Evolutionary conservation across 2,797 vertebrate genomes (phyloP), one percentile per base, ranked within the genome.

Genomic region (Tadarida brasiliensis): DNA sequence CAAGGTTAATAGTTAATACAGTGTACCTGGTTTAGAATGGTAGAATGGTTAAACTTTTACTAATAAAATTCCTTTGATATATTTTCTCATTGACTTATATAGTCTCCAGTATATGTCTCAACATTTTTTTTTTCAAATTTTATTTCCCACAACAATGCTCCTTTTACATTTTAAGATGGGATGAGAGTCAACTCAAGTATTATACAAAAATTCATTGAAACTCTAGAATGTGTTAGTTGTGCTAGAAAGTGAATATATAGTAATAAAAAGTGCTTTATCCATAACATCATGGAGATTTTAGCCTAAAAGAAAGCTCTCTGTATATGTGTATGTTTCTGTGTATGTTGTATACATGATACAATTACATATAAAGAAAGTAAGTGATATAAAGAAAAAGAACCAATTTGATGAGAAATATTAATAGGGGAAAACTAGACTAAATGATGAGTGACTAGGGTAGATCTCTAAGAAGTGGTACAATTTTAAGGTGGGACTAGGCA

Each of bases 101-200:
- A 61, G 35, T 85, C 19, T 86, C 16, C 16, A 61, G 80, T 47
- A 39, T 70, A 16, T 68, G 10, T 68, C 6, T 22, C 16, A 9
- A 78, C 3, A 74, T 59, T 70, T 89, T 87, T 9, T 22, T 83
- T 84, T 78, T 86, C 20, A 44, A 67, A 33, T 76, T 89, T 93
- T 89, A 67, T 73, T 94, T 93, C 12, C 19, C 15, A 47, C 8
- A 22, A n/a, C 39, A 80, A 11, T 59, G 5, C 35, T 51, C 7
- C 24, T 54, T 90, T 54, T 95, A 16, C 28, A 68, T 78, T 81
- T 95, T 33, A 86, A 95, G 86, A 24, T 68, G 14, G 2, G 11
- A 70, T 47, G 3, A 22, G 33, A 81, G 94, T 94, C 49, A 65
- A 88, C 49, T 84, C 22, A 85, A 65, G 22, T 44, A n/a, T 91